Conservation (phyloP, 2,888 invertebrate genomes). For the Ischnura elegans region DNA sequence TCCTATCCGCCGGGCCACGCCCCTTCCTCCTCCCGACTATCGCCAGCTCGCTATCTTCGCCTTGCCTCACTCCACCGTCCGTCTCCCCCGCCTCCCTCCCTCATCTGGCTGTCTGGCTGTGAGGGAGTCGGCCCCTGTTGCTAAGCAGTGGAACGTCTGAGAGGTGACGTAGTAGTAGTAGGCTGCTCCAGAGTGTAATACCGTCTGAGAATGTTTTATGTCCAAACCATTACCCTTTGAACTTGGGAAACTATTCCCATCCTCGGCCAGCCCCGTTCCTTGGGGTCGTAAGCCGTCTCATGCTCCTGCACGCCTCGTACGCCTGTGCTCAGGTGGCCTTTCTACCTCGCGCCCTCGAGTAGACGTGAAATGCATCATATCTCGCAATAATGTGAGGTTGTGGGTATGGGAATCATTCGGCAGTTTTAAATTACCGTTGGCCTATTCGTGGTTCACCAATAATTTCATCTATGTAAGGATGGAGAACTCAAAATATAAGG, state of each 20-base stretch:
- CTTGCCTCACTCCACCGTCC: not conserved
- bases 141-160: conserved; percentile 51
- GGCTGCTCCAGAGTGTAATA: conserved; percentile 38
- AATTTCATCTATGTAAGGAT: no score
- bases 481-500: no score
- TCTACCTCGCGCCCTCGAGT: not conserved
- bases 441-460: no score
- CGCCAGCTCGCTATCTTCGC: not conserved
- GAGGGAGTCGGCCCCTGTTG: conserved; percentile 58
- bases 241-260: not conserved
- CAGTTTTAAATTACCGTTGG: no score
- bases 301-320: not conserved
- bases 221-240: conserved; percentile 26
- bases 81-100: conserved; percentile 9
- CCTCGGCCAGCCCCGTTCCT: not conserved
- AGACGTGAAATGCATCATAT: not conserved
- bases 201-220: conserved; percentile 44
- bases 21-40: not conserved
- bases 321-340: not conserved
- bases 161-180: conserved; percentile 14
- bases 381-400: not conserved
- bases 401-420: not conserved
- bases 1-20: not conserved
- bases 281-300: not conserved
- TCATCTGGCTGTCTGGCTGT: not conserved